phyloP scores from a whole-genome alignment of 2,797 vertebrate genomes.

The Parauchenoglanis punctatus region DNA sequence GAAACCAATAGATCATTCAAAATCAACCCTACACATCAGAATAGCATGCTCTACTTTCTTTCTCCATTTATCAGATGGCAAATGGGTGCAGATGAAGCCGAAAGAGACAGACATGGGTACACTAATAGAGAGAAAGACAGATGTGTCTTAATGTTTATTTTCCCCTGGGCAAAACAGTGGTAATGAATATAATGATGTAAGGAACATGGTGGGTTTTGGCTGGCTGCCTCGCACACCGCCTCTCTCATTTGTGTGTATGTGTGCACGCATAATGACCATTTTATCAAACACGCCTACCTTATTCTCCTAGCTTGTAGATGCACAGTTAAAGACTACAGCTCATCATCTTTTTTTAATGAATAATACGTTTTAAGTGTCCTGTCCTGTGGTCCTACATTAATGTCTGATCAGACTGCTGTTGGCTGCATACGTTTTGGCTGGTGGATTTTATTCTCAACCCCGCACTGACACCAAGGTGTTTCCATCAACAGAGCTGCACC shows the following conservation, averaged over 20 bases:
- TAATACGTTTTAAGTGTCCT: neutral
- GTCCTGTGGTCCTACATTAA: neutral
- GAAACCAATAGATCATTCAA: neutral
- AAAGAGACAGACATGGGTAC: conserved; percentile 1
- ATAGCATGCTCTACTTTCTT: neutral
- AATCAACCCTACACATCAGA: neutral
- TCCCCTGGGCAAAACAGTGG: conserved; percentile 1
- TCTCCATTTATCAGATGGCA: neutral
- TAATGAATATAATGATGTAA: conserved; percentile 29
- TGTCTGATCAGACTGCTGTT: neutral
- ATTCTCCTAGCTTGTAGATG: neutral
- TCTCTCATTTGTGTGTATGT: neutral
- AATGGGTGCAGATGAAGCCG: neutral
- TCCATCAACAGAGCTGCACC: neutral
- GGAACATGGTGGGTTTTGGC: conserved; percentile 26
- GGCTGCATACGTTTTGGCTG: neutral
- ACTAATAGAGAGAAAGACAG: neutral
- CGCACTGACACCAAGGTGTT: neutral
- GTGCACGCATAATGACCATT: neutral
- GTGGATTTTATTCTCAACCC: neutral
- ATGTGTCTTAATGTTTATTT: neutral
- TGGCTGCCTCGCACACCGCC: conserved; percentile 5
- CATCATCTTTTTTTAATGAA: neutral
- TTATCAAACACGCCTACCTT: neutral
- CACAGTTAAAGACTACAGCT: neutral